Percentiles rank a stretch among this genome's conserved stretches.
These are phyloP conservation scores for Channa striata DNA, from an alignment of 2,797 vertebrate genomes.

Conservation along the genomic window DNA sequence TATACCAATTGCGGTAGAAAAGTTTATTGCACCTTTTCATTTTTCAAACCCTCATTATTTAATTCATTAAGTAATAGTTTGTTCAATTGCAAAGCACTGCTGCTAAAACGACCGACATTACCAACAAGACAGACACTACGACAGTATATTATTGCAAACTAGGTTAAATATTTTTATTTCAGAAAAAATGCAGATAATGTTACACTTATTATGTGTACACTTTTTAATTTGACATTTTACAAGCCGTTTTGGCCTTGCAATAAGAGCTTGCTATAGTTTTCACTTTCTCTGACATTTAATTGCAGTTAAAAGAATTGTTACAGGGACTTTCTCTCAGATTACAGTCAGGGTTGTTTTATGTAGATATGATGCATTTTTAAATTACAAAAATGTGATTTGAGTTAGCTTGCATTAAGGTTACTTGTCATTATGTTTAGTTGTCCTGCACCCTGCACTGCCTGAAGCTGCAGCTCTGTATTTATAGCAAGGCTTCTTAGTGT, in stretches of 20 bases:
- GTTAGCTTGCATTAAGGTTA: constrained; percentile 11
- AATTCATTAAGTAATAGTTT: too few relatives aligned
- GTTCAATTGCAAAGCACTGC: too few relatives aligned
- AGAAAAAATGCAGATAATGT: too few relatives aligned
- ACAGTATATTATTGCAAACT: too few relatives aligned
- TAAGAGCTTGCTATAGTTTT: neutral
- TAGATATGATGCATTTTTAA: neutral
- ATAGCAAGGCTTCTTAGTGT: constrained; percentile 73
- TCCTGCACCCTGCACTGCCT: constrained; percentile 17
- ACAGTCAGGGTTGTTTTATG: neutral
- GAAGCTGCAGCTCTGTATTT: constrained; percentile 61
- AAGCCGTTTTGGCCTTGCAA: neutral
- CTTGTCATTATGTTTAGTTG: constrained; percentile 33
- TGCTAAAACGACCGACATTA: too few relatives aligned
- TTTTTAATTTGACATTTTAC: too few relatives aligned
- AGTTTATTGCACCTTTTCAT: too few relatives aligned
- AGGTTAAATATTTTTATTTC: too few relatives aligned
- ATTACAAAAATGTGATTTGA: constrained; percentile 23
- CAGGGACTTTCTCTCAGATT: neutral
- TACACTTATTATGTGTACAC: too few relatives aligned
- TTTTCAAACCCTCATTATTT: too few relatives aligned
- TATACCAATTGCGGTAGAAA: too few relatives aligned
- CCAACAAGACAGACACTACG: too few relatives aligned
- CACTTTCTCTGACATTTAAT: neutral
- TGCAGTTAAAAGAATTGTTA: neutral